Evolutionary conservation across 2,797 vertebrate species (phyloP).

Genomic region (Eulemur albifrons): DNA sequence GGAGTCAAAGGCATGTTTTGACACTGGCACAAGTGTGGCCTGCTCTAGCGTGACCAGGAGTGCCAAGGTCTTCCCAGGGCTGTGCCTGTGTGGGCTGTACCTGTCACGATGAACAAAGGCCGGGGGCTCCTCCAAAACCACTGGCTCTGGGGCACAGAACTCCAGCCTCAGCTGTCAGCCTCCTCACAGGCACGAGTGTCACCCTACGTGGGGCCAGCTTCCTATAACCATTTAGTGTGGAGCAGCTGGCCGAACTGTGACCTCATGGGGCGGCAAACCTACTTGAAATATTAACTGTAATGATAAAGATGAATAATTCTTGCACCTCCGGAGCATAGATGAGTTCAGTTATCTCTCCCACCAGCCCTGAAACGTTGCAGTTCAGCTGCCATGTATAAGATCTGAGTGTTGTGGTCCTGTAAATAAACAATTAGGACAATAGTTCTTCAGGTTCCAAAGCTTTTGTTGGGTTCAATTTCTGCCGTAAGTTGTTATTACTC

Average conservation of each 20-base stretch:
- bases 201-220: background rate
- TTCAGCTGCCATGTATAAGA: background rate
- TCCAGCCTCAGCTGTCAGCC: background rate
- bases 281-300: slow-evolving; percentile 17
- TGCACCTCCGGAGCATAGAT: background rate
- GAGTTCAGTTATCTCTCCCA: background rate
- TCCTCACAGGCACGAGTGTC: background rate
- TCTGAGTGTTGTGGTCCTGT: background rate
- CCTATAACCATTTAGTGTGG: background rate
- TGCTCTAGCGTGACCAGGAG: background rate
- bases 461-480: background rate
- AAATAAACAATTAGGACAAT: background rate
- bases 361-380: background rate
- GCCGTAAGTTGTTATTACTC: background rate
- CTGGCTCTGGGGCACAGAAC: background rate
- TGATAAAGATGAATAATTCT: slow-evolving; percentile 5
- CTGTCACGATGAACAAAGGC: background rate
- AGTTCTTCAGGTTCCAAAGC: background rate
- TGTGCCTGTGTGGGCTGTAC: background rate
- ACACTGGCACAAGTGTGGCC: background rate
- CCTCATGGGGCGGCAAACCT: slow-evolving; percentile 14
- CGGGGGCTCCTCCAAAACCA: background rate
- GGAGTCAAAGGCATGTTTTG: background rate
- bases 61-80: background rate
- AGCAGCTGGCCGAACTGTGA: background rate